phyloP scores from a whole-genome alignment of 2,888 invertebrate genomes.

The Halocaridina rubra region DNA sequence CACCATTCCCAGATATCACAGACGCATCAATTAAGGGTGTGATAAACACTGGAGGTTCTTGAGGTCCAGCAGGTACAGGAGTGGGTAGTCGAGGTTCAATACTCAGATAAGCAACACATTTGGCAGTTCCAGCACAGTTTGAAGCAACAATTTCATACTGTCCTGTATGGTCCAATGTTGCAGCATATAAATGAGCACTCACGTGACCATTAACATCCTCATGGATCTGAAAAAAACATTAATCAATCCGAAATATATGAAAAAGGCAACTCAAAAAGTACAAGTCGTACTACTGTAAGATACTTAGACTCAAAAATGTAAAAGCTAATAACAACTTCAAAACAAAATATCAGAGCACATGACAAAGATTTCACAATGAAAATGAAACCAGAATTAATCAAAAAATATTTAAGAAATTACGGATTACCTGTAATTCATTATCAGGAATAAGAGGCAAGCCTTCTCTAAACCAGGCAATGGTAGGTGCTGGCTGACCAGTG shows the following conservation, averaged over 20 bases:
- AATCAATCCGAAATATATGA: too few species aligned
- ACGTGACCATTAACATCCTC: constrained; percentile 73
- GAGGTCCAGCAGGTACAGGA: constrained; percentile 65
- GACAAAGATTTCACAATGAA: too few species aligned
- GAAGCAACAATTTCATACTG: constrained; percentile 77
- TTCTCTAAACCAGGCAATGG: constrained; percentile 70
- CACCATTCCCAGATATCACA: constrained; percentile 78
- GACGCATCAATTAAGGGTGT: constrained; percentile 79
- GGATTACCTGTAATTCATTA: constrained; percentile 55
- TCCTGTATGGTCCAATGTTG: constrained; percentile 82
- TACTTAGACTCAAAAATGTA: too few species aligned
- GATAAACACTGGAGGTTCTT: constrained; percentile 76
- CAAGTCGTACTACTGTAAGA: too few species aligned
- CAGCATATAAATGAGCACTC: constrained; percentile 78
- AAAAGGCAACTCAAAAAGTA: too few species aligned
- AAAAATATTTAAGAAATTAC: too few species aligned
- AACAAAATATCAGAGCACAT: too few species aligned
- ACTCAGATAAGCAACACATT: constrained; percentile 69
- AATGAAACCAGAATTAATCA: neutral
- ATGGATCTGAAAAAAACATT: constrained; percentile 67
- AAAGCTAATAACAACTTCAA: too few species aligned
- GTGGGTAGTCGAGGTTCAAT: constrained; percentile 56
- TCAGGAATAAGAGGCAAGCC: constrained; percentile 67
- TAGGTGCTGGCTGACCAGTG: constrained; percentile 67
- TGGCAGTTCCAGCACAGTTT: constrained; percentile 79